phyloP scores from a whole-genome alignment of 2,888 invertebrate genomes.

The Eretmocerus hayati region DNA sequence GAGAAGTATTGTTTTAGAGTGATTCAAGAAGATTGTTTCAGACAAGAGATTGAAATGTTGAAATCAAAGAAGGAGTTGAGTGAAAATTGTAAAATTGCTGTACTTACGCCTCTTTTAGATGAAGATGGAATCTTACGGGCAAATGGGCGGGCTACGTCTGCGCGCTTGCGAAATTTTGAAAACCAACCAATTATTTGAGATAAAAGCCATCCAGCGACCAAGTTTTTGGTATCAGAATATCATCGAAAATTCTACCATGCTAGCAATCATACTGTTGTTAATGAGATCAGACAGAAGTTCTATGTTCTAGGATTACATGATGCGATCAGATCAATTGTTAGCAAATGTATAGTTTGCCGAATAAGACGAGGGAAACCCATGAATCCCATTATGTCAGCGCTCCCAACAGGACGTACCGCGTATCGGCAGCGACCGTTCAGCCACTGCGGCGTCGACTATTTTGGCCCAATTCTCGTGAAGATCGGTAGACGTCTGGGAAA shows the following conservation, averaged over 20 bases:
- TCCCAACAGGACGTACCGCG: background rate
- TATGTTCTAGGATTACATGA: background rate
- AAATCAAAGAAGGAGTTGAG: too few species aligned
- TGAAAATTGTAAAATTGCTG: background rate
- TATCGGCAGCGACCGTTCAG: background rate
- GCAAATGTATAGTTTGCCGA: background rate
- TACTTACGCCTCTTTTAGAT: background rate
- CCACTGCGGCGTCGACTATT: background rate
- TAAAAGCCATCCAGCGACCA: background rate
- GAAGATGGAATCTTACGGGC: background rate
- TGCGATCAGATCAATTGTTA: background rate
- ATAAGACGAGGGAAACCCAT: too few species aligned
- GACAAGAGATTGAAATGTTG: too few species aligned
- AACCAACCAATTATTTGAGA: background rate
- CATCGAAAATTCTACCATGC: conserved; percentile 2
- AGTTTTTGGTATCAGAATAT: background rate
- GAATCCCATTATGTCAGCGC: background rate
- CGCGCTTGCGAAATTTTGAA: background rate
- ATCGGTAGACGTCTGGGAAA: background rate
- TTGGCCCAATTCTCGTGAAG: background rate
- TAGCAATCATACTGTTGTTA: background rate
- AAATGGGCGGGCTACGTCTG: background rate
- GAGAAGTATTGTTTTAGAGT: too few species aligned
- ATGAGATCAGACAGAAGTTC: conserved; percentile 2
- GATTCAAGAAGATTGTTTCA: too few species aligned